These are phyloP conservation scores for Teleiodes luculella DNA, from an alignment of 2,888 invertebrate genomes.

Conservation along the genomic window DNA sequence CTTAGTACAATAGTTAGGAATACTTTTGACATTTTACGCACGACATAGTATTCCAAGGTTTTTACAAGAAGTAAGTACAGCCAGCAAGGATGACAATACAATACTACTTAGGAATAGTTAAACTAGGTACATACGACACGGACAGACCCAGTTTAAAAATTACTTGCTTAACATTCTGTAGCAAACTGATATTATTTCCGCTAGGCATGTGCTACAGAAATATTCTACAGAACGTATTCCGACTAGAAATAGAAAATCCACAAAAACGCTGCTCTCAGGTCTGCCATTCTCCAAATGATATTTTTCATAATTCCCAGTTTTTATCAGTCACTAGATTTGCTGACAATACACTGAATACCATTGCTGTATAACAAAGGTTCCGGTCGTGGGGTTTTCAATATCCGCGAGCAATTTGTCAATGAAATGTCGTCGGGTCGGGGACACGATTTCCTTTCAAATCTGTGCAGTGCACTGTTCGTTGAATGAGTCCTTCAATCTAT, in stretches of 20 bases:
- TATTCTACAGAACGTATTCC: too few species aligned
- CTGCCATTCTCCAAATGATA: too few species aligned
- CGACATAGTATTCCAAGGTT: conserved; percentile 20
- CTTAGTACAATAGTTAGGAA: neutral
- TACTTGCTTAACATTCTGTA: too few species aligned
- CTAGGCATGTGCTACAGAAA: too few species aligned
- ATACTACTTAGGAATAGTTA: too few species aligned
- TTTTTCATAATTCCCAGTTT: too few species aligned
- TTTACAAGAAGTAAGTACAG: neutral
- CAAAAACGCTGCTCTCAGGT: too few species aligned
- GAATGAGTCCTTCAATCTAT: conserved; percentile 1
- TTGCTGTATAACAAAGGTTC: conserved; percentile 16
- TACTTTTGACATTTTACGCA: neutral
- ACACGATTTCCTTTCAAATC: conserved; percentile 34
- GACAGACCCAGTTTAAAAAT: too few species aligned
- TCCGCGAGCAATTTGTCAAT: conserved; percentile 26
- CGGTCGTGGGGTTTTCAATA: conserved; percentile 29
- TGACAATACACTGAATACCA: neutral
- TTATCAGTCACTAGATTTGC: too few species aligned
- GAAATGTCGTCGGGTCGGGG: conserved; percentile 42
- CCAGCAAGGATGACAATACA: neutral
- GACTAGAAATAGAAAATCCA: too few species aligned
- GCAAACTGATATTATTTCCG: too few species aligned
- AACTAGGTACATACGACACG: too few species aligned
- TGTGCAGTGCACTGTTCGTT: neutral